Evolutionary conservation across 2,797 vertebrate species (phyloP).

Genomic region (Erpetoichthys calabaricus): DNA sequence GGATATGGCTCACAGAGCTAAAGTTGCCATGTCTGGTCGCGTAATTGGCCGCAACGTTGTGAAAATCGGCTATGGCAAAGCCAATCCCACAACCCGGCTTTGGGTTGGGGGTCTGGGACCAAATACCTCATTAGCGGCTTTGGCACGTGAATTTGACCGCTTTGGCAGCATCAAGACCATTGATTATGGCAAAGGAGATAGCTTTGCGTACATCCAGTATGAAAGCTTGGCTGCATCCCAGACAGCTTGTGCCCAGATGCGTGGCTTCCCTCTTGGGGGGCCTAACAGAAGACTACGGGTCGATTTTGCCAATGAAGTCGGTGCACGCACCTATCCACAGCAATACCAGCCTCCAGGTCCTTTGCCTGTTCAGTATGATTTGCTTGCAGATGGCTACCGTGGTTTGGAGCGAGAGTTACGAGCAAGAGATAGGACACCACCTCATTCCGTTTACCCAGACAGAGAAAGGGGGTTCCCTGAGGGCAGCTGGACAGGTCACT

Average conservation of each 20-base stretch:
- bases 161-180: constrained; percentile 93
- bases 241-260: constrained; percentile 88
- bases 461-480: constrained; percentile 67
- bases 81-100: constrained; percentile 85
- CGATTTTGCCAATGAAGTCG: constrained; percentile 92
- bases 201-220: constrained; percentile 91
- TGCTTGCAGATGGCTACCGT: constrained; percentile 68
- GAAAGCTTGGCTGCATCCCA: constrained; percentile 89
- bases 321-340: constrained; percentile 69
- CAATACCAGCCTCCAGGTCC: constrained; percentile 63
- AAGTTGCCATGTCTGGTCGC: constrained; percentile 89
- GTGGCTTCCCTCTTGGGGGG: constrained; percentile 80
- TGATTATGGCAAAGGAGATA: constrained; percentile 91
- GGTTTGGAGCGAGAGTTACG: constrained; percentile 77
- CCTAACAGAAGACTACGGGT: constrained; percentile 77
- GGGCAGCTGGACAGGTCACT: constrained; percentile 67
- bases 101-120: constrained; percentile 91
- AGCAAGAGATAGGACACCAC: constrained; percentile 64
- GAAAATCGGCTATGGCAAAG: constrained; percentile 92
- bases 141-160: constrained; percentile 88
- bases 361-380: constrained; percentile 65
- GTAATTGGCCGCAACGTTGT: constrained; percentile 81
- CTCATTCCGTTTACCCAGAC: constrained; percentile 62
- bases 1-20: constrained; percentile 92
- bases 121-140: constrained; percentile 71